These are phyloP conservation scores for Pachyrhynchus sulphureomaculatus DNA, from an alignment of 1,140 invertebrate genomes.

Conservation along the genomic window DNA sequence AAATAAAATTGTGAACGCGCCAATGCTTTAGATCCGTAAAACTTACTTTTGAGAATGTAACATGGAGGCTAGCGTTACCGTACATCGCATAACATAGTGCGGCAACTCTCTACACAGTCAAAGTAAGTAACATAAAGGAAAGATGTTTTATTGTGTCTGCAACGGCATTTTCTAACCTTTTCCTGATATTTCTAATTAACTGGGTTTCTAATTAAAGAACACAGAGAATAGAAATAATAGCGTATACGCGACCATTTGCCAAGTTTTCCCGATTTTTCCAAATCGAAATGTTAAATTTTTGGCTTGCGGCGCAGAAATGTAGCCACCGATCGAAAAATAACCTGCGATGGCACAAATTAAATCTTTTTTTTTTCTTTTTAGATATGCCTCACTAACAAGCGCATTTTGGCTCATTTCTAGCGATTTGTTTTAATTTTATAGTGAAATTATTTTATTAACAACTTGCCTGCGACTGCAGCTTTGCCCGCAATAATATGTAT, in stretches of 20 bases:
- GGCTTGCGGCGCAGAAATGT: slow-evolving; percentile 28
- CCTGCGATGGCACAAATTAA: slow-evolving; percentile 12
- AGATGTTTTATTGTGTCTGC: slow-evolving; percentile 19
- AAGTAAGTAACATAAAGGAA: too few relatives aligned
- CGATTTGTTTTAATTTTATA: too few relatives aligned
- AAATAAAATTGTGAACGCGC: too few relatives aligned
- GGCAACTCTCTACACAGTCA: too few relatives aligned
- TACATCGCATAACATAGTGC: too few relatives aligned
- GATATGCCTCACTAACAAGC: not conserved
- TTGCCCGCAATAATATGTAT: too few relatives aligned
- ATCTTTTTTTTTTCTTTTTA: slow-evolving; percentile 1
- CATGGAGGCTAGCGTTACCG: too few relatives aligned
- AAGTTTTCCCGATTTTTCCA: slow-evolving; percentile 31
- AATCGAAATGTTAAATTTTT: slow-evolving; percentile 32
- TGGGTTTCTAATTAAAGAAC: slow-evolving; percentile 29
- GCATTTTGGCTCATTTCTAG: too few relatives aligned
- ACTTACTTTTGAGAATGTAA: too few relatives aligned
- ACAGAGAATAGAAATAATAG: slow-evolving; percentile 28
- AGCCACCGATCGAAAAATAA: slow-evolving; percentile 29
- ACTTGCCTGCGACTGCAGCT: too few relatives aligned
- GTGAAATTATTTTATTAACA: too few relatives aligned
- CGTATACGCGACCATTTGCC: slow-evolving; percentile 24
- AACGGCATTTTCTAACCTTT: slow-evolving; percentile 22
- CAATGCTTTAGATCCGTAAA: too few relatives aligned
- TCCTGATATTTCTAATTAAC: slow-evolving; percentile 31